These are phyloP conservation scores for Henricia sp. DNA, from an alignment of 53 echinoderm and acorn worm genomes.

Conservation along the genomic window DNA sequence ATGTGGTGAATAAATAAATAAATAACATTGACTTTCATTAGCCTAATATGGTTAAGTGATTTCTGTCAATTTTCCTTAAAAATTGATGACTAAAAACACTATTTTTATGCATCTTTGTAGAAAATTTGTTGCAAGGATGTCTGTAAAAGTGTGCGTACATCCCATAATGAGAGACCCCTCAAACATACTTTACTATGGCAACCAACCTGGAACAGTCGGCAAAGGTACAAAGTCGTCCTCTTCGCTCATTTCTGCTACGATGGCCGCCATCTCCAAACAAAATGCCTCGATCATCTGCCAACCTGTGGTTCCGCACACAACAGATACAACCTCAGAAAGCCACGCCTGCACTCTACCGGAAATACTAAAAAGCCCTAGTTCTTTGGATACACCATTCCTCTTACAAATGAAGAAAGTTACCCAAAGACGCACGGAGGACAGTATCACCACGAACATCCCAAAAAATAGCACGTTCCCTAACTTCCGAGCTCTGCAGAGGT, in stretches of 20 bases:
- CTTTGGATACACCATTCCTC: conserved; percentile 3
- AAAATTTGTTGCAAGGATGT: too few relatives aligned
- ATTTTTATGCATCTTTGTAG: neutral
- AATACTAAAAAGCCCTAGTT: conserved; percentile 45
- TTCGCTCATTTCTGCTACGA: conserved; percentile 13
- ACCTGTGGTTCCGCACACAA: neutral
- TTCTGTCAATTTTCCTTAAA: too few relatives aligned
- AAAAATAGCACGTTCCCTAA: conserved; percentile 78
- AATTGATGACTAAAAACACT: neutral
- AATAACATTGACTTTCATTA: too few relatives aligned
- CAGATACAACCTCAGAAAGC: neutral
- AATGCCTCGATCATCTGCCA: neutral
- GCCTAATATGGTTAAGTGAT: too few relatives aligned
- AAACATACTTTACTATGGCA: conserved; percentile 17
- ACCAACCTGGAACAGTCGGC: conserved; percentile 8
- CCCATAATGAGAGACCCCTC: conserved; percentile 10
- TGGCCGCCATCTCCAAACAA: conserved; percentile 22
- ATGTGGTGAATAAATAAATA: too few relatives aligned
- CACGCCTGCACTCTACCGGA: conserved; percentile 30
- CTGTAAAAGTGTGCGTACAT: conserved; percentile 17
- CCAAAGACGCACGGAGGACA: neutral
- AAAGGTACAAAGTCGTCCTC: neutral
- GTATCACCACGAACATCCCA: neutral
- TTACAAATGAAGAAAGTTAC: neutral
- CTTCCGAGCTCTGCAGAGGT: conserved; percentile 76